Conservation (phyloP, 2,113 vertebrate genomes). For the Chlamydotis undulata region DNA sequence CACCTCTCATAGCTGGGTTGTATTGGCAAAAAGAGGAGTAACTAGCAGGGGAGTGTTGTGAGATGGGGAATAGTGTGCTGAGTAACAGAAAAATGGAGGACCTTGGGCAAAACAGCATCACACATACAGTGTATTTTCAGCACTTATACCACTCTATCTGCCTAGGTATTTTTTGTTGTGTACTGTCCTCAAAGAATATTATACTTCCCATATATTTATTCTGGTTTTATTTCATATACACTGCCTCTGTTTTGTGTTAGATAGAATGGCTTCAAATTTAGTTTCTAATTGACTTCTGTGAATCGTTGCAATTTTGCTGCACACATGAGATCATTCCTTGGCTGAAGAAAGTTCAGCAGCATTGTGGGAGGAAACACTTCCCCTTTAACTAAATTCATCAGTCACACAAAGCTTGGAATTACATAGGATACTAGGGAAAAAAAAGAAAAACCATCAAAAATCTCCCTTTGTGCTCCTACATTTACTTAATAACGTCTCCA, state of each 20-base stretch:
- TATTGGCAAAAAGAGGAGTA: background rate
- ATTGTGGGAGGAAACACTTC: background rate
- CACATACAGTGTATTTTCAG: rapidly evolving
- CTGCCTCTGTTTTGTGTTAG: background rate
- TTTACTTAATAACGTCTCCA: background rate
- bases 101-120: background rate
- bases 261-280: background rate
- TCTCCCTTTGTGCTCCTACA: background rate
- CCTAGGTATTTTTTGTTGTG: background rate
- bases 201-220: background rate
- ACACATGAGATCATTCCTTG: background rate
- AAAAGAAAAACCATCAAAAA: background rate
- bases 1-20: background rate
- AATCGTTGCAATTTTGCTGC: background rate
- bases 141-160: background rate
- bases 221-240: background rate
- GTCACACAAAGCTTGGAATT: background rate
- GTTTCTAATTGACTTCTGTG: background rate
- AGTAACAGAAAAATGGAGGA: background rate
- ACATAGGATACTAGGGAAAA: background rate
- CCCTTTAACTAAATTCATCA: background rate
- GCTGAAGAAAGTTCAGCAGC: background rate
- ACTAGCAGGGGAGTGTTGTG: background rate
- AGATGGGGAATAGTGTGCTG: background rate
- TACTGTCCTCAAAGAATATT: background rate